Evolutionary conservation across 2,113 vertebrate species (phyloP), one percentile per base, ranked within the genome.

Genomic region (Laticauda laticaudata): DNA sequence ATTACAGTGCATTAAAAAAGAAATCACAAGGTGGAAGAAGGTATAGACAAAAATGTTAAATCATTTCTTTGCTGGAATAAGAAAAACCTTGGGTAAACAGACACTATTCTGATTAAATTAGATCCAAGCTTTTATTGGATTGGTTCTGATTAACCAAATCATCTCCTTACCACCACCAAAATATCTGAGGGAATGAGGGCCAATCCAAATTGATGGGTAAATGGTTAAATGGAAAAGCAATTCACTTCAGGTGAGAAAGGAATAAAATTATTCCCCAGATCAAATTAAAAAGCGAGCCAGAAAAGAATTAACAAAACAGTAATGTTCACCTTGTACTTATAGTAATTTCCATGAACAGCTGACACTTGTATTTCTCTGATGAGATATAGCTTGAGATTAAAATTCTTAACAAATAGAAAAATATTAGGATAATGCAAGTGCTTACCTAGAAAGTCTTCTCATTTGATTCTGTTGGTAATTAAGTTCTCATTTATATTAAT

Each of bases 1-100:
- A 92, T 88, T 92, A 55, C 59, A 75, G 55, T 64, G 59, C 59
- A 43, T 92, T 92, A 88, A 92, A 92, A 92, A 88, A 88, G 69
- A 88, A 88, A 92, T 75, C 87, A 56, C 34, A 92, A 88, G 59
- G 59, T 92, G 91, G 88, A 34, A 64, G 48, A 15, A 57, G 21
- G 86, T 23, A 43, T 11, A 24, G 88, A 55, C n/a, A 29, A 55
- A 88, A 92, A 92, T 45, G 57, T 69, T 92, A 92, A 92, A 88
- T 69, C 91, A 69, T 88, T 88, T 92, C 86, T 69, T 69, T 69
- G 88, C 91, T 54, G 86, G 59, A 92, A 88, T 75, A 92, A 69
- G 86, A 54, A 69, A 64, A 88, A 26, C 45, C 48, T 34, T 92
- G 21, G 29, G 21, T 87, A 92, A 88, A 88, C 51, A 69, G 48